Evolutionary conservation across 92 coral and sea anemone genomes (phyloP), one percentile per base, ranked within the genome.

Genomic region (Bergia puertoricense): DNA sequence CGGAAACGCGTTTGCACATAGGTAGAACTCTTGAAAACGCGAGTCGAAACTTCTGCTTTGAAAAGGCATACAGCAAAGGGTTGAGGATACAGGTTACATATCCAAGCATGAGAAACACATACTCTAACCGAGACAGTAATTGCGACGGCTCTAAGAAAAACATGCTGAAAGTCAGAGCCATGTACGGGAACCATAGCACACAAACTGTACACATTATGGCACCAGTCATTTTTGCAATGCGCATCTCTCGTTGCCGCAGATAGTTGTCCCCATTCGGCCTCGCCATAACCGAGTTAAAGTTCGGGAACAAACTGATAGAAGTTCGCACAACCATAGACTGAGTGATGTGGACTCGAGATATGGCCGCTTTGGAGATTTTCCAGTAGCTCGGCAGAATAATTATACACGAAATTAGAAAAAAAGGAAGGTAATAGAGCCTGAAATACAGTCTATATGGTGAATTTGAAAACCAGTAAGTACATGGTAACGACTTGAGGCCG

Each of bases 181-280:
- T 95, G 81, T 95, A 95, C 3, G 98, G 98, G 20, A 95, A 77
- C 98, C 98, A 95, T 14, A 94, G 40, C 5, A 89, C 87, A 73
- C 98, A 95, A 5, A 95, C 93, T 9, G 98, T 93, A 11, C 93
- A 95, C 59, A 95, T 91, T 42, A 93, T 91, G 0, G 95, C 98
- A 0, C 96, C 98, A 5, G 98, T 92, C 93, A 95, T 90, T 82
- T 95, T 95, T 38, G 96, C 98, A 67, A 95, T 93, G 13, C 92
- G 90, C 93, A 93, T 90, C 73, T 95, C 96, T 48, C 91, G 94
- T 89, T 93, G 96, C 41, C 93, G 86, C 4, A 87, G 30, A 16
- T 88, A 71, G 23, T 88, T 83, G 15, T 88, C 59, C 9, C 90
- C 80, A n/a, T 88, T 76, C n/a, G 86, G 37, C 11, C 94, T 76